Evolutionary conservation across 2,888 invertebrate genomes (phyloP).

Genomic region (Chloromyia formosa): DNA sequence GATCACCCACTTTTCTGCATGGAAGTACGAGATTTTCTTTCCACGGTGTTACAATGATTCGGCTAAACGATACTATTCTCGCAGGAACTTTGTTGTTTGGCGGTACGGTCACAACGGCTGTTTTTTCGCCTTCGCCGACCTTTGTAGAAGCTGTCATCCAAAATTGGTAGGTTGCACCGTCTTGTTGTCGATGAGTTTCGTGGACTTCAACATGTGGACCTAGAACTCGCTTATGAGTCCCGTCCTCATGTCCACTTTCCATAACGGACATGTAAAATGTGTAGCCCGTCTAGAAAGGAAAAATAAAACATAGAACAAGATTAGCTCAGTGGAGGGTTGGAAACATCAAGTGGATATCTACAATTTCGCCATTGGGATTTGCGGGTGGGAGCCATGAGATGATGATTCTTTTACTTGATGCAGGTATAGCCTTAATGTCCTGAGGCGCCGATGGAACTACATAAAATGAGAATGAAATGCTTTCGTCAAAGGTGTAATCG

Average conservation of each 20-base stretch:
- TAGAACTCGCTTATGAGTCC: slow-evolving; percentile 78
- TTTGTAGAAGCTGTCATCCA: slow-evolving; percentile 81
- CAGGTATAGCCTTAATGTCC: slow-evolving; percentile 89
- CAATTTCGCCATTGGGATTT: slow-evolving; percentile 83
- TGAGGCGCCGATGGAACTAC: slow-evolving; percentile 89
- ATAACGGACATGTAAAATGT: slow-evolving; percentile 84
- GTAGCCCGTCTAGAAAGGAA: slow-evolving; percentile 68
- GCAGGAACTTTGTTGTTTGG: slow-evolving; percentile 85
- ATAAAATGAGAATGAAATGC: slow-evolving; percentile 51
- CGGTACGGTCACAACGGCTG: slow-evolving; percentile 78
- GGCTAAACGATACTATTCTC: slow-evolving; percentile 87
- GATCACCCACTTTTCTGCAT: slow-evolving; percentile 86
- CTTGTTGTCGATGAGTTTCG: slow-evolving; percentile 76
- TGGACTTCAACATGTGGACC: slow-evolving; percentile 76
- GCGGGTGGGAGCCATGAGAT: slow-evolving; percentile 91
- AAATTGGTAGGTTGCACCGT: slow-evolving; percentile 77
- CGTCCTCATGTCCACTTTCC: slow-evolving; percentile 80
- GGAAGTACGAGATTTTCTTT: slow-evolving; percentile 84
- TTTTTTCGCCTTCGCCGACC: slow-evolving; percentile 85
- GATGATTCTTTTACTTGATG: slow-evolving; percentile 83
- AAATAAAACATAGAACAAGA: slow-evolving; percentile 3
- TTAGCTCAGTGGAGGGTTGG: not conserved
- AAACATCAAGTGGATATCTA: slow-evolving; percentile 57
- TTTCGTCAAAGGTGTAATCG: slow-evolving; percentile 19
- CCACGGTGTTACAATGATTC: slow-evolving; percentile 83